Conservation (phyloP, 1,140 invertebrate genomes). For the Euura lappo region DNA sequence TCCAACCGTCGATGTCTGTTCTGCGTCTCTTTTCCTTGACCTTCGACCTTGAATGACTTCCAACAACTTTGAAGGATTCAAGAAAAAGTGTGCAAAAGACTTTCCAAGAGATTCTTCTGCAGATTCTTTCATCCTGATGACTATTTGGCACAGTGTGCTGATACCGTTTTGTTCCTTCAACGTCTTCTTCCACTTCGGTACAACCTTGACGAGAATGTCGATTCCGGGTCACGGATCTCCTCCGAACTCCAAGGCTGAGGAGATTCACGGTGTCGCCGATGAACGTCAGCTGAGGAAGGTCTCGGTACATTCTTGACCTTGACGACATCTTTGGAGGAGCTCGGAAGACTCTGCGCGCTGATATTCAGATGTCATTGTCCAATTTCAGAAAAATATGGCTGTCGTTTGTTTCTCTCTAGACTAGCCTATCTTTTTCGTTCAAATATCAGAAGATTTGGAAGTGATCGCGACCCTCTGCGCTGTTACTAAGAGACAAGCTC, state of each 20-base stretch:
- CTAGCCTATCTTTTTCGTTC: conserved; percentile 25
- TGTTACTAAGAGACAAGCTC: too few species aligned
- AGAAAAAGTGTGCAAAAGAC: too few species aligned
- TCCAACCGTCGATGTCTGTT: background rate
- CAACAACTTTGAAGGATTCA: too few species aligned
- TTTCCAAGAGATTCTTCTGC: too few species aligned
- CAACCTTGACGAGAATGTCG: conserved; percentile 28
- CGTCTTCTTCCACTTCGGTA: conserved; percentile 32
- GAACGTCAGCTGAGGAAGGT: conserved; percentile 49
- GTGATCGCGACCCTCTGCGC: too few species aligned
- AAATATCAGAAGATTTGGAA: too few species aligned
- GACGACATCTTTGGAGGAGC: conserved; percentile 38
- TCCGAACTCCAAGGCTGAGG: conserved; percentile 37
- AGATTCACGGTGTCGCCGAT: conserved; percentile 35
- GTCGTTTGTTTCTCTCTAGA: conserved; percentile 29
- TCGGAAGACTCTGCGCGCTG: conserved; percentile 38
- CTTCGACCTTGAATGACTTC: too few species aligned
- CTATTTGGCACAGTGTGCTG: conserved; percentile 13
- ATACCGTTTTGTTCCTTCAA: conserved; percentile 29
- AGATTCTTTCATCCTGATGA: too few species aligned
- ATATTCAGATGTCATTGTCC: conserved; percentile 27
- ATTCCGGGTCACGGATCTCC: conserved; percentile 20
- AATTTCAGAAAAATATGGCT: conserved; percentile 30
- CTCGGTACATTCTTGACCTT: conserved; percentile 54
- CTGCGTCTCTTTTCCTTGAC: too few species aligned